Evolutionary conservation across 2,797 vertebrate genomes (phyloP).

Genomic region (Tenualosa ilisha): DNA sequence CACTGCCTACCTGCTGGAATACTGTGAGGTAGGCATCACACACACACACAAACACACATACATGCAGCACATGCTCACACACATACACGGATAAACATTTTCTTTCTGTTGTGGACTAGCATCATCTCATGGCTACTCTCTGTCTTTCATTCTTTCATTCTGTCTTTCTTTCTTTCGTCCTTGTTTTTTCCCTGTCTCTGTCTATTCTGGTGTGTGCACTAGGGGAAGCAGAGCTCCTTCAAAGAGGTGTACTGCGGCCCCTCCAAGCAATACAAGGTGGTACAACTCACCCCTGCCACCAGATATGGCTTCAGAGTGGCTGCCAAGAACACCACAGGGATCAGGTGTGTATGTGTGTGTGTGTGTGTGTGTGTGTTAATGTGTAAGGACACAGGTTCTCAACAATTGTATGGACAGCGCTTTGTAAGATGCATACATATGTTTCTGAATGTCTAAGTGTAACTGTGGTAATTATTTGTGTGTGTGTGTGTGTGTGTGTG

Average conservation of each 20-base stretch:
- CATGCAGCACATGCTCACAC: background rate
- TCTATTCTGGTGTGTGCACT: slow-evolving; percentile 18
- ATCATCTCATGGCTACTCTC: background rate
- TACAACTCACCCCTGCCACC: slow-evolving; percentile 72
- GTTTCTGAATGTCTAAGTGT: background rate
- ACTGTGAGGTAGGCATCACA: slow-evolving; percentile 73
- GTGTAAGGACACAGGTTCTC: background rate
- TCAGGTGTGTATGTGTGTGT: background rate
- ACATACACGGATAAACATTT: background rate
- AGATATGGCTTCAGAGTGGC: slow-evolving; percentile 78
- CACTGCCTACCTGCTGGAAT: slow-evolving; percentile 79
- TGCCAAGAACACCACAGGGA: slow-evolving; percentile 69
- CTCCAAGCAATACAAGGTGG: slow-evolving; percentile 78
- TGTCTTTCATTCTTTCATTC: background rate
- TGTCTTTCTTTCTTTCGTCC: background rate
- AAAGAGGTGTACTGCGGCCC: slow-evolving; percentile 78
- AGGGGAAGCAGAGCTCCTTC: slow-evolving; percentile 76
- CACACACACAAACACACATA: slow-evolving; percentile 11
- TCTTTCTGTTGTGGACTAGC: background rate
- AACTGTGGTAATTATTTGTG: background rate
- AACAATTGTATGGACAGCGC: no score
- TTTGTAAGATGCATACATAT: no score
- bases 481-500: background rate
- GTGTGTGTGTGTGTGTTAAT: background rate
- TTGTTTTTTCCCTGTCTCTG: background rate